These are phyloP conservation scores for Peucedramus taeniatus DNA, from an alignment of 2,113 vertebrate species.

Conservation along the genomic window DNA sequence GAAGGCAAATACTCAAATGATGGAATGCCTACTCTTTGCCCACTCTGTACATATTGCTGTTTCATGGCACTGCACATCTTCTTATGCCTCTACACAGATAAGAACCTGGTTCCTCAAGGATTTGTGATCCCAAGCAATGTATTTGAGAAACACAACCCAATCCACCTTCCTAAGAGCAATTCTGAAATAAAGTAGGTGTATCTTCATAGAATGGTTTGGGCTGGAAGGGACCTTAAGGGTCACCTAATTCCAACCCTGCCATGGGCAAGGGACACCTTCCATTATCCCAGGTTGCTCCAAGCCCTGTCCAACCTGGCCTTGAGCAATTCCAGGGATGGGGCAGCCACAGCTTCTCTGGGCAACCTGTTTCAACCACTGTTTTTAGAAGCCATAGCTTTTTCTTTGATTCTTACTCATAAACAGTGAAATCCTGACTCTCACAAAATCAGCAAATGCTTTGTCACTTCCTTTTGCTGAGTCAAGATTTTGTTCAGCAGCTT, in stretches of 20 bases:
- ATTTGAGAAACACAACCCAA: neutral
- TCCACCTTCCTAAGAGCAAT: neutral
- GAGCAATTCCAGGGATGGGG: neutral
- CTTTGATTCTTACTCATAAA: neutral
- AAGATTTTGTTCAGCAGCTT: neutral
- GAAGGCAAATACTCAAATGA: neutral
- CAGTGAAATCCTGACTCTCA: neutral
- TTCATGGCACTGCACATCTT: neutral
- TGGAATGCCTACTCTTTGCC: neutral
- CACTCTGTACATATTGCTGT: neutral
- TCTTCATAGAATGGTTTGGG: neutral
- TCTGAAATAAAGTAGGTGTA: neutral
- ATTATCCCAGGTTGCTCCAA: neutral
- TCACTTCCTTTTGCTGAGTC: neutral
- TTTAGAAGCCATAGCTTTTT: neutral
- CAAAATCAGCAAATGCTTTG: neutral
- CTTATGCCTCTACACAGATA: neutral
- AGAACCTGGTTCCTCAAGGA: neutral
- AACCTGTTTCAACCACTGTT: neutral
- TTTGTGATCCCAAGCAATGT: neutral
- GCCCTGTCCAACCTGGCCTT: neutral
- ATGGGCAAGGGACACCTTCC: neutral
- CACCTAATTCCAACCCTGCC: neutral
- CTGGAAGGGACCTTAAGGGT: neutral
- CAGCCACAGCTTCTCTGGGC: neutral